A percentile compares a stretch with the other conserved stretches of the same genome.
Conservation (phyloP, 2,888 invertebrate genomes). For the Adineta ricciae region DNA sequence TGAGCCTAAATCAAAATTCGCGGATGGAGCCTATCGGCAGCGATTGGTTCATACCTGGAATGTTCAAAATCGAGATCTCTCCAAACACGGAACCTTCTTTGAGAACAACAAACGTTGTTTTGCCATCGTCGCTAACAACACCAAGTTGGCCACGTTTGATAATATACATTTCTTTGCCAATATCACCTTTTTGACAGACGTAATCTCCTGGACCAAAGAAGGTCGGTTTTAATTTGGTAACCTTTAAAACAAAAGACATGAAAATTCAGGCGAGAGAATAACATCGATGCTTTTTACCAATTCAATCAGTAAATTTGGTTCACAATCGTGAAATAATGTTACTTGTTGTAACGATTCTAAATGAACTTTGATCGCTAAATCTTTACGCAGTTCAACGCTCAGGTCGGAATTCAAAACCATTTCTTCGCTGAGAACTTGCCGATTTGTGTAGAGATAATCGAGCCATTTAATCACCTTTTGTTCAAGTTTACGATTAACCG, state of each 20-base stretch:
- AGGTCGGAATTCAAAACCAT: neutral
- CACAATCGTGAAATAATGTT: conserved; percentile 84
- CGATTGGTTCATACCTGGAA: conserved; percentile 62
- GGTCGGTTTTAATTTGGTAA: conserved; percentile 74
- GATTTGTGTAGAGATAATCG: conserved; percentile 57
- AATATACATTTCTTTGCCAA: conserved; percentile 95
- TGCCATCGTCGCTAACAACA: conserved; percentile 81
- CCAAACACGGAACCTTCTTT: conserved; percentile 89
- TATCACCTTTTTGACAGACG: conserved; percentile 84
- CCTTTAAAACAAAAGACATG: conserved; percentile 44
- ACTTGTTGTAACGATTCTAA: conserved; percentile 50
- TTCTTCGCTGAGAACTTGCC: conserved; percentile 31
- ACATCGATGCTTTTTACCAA: conserved; percentile 49
- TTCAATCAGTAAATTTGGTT: conserved; percentile 82
- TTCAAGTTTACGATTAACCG: conserved; percentile 66
- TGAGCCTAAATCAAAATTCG: conserved; percentile 52
- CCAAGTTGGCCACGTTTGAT: conserved; percentile 76
- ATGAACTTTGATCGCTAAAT: conserved; percentile 53
- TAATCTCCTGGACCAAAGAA: conserved; percentile 94
- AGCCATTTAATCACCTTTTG: conserved; percentile 79
- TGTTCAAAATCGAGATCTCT: conserved; percentile 78
- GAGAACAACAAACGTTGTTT: conserved; percentile 68
- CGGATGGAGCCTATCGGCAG: no score
- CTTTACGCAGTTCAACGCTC: conserved; percentile 22
- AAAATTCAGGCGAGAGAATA: neutral